Base-by-base conservation (phyloP, 2,888 invertebrate species). In the Congeria kusceri region DNA sequence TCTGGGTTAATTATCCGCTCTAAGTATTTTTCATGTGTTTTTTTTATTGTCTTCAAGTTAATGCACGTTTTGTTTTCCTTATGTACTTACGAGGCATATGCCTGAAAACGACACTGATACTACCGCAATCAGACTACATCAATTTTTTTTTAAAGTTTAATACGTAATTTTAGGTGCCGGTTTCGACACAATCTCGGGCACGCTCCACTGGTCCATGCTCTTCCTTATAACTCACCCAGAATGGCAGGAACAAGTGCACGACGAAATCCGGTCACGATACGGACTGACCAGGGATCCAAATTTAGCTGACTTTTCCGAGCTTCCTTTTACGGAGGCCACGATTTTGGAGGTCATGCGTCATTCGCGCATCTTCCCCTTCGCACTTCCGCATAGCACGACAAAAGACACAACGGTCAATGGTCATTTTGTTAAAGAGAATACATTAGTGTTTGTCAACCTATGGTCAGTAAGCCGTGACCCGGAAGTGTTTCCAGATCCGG, bases 341-440 rank as follows among this genome's bases (percentile, higher is more conserved):
- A 67, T 92, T 1, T 63, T 89, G 32, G 91, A 92, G 70, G 85
- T 86, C 3, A 83, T 90, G 76, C 83, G 91, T 7, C 86, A 87
- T 63, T 86, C 90, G 0, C 87, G 89, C 28, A 88, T 92, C 46
- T 88, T 91, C 65, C 91, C 92, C 0, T 87, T 92, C 28, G 91
- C 88, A 0, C 72, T 92, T 25, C 92, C 92, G 0, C 92, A 92
- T 84, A 86, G 87, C 64, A 90, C 91, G n/a, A 89, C 89, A 4
- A 79, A 80, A 32, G 89, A 88, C 61, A 89, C 90, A 0, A 27
- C 62, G 23, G 20, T 84, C 18, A 69, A 86, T 18, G 88, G 86
- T 9, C 73, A 83, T 77, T 77, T 76, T 67, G 86, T 91, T 32
- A 88, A 86, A 9, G 76, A 83, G 20, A 84, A 88, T 23, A 89